Base-by-base conservation (phyloP, 2,888 invertebrate genomes). In the Molorchus minor region DNA sequence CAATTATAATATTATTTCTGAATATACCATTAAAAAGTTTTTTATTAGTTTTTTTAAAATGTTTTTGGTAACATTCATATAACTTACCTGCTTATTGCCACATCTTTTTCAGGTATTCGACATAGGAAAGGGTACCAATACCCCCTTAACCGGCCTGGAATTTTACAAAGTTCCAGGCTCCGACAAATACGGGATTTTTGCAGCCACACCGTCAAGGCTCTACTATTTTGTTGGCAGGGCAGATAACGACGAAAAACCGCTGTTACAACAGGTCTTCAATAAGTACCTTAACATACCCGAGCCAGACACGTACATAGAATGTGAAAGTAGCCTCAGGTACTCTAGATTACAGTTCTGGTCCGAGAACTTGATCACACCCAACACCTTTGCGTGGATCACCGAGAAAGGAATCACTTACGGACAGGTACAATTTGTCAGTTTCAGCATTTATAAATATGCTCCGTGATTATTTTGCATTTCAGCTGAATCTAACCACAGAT, bases 151-250 rank as follows among this genome's bases (percentile, higher is more conserved):
- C n/a, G 94, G 94, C 0, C 82, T 97, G 52, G 91, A 94, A 76
- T 92, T 93, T 79, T 90, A 92, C 76, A 86, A 88, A 74, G 83
- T 92, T 57, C 87, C 88, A 8, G 85, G 85, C 46, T 85, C 88
- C 0, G 89, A 88, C 62, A 89, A 88, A 73, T 95, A 91, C 79
- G 88, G 92, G 53, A 88, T 97, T 30, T 87, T 96, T 65, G 92
- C 91, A 2, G 91, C 94, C 0, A 94, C 96, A 2, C 87, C 91
- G 1, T 90, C 88, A 44, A 86, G 93, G 54, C 82, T 98, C 41
- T 96, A 96, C 81, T 93, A 94, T 79, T 97, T 96, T 75, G 87
- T 91, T 62, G 96, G 95, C 1, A 85, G 88, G 49, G 85, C 89
- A 0, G 87, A 87, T 60, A 80, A 85, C 0, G 91, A 94, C 10